Conservation (phyloP, 2,113 vertebrate genomes). For the Hemichromis elongatus region DNA sequence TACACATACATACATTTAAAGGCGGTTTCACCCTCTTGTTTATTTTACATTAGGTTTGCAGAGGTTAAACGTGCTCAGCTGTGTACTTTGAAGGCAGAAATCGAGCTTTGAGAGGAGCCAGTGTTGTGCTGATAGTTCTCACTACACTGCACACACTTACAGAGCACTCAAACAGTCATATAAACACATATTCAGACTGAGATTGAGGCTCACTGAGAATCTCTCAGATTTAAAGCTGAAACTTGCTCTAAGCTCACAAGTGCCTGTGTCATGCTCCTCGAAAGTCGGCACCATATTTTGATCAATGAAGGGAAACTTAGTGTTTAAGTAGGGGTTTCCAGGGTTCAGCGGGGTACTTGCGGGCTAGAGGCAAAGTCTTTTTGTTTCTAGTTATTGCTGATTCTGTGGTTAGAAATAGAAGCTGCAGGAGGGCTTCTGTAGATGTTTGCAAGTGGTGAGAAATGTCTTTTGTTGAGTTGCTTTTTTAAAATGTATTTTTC, state of each 20-base stretch:
- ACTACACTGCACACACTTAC: background rate
- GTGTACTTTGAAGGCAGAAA: slow-evolving; percentile 35
- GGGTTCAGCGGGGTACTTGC: slow-evolving; percentile 21
- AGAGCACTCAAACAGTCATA: background rate
- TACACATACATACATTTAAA: background rate
- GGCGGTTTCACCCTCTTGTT: slow-evolving; percentile 18
- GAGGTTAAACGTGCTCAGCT: slow-evolving; percentile 55
- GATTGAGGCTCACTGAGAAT: slow-evolving; percentile 18
- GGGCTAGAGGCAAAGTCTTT: slow-evolving; percentile 50
- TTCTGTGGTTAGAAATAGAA: slow-evolving; percentile 37
- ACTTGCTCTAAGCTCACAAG: slow-evolving; percentile 40
- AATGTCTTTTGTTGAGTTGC: background rate
- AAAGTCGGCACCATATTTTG: slow-evolving; percentile 39
- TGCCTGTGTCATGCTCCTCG: slow-evolving; percentile 34
- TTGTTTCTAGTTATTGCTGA: slow-evolving; percentile 37
- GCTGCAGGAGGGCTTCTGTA: background rate
- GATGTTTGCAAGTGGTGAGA: background rate
- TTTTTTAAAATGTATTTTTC: background rate
- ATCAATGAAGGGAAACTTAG: slow-evolving; percentile 62
- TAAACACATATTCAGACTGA: background rate
- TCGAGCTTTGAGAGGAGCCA: slow-evolving; percentile 41
- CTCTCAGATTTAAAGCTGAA: slow-evolving; percentile 49
- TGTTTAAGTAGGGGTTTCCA: slow-evolving; percentile 69
- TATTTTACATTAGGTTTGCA: slow-evolving; percentile 36
- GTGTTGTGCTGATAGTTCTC: slow-evolving; percentile 29